phyloP scores from a whole-genome alignment of 2,113 vertebrate genomes.

The Perca flavescens region DNA sequence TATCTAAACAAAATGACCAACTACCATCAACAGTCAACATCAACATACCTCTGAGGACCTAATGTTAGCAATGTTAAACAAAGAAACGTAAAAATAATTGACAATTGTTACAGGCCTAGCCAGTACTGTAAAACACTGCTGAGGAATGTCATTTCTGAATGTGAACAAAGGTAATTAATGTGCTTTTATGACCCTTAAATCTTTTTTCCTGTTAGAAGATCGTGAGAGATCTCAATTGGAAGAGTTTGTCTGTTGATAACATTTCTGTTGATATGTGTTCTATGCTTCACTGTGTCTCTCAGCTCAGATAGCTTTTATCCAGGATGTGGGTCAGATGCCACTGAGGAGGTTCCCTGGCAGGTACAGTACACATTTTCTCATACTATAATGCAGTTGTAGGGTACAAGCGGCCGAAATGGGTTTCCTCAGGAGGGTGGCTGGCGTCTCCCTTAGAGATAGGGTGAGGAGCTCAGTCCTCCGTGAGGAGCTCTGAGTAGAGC shows the following conservation, averaged over 20 bases:
- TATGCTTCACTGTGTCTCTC: slow-evolving; percentile 25
- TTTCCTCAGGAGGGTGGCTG: too few species aligned
- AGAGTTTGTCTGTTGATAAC: neutral
- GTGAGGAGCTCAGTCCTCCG: too few species aligned
- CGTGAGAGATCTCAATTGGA: neutral
- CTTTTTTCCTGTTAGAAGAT: neutral
- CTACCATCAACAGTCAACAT: too few species aligned
- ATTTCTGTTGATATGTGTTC: neutral
- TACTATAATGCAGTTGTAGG: neutral
- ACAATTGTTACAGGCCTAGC: too few species aligned
- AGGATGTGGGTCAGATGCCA: slow-evolving; percentile 92
- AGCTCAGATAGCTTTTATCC: slow-evolving; percentile 96
- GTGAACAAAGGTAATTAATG: neutral
- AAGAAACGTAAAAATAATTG: too few species aligned
- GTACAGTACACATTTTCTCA: slow-evolving; percentile 74
- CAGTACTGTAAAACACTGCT: neutral
- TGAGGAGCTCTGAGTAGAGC: too few species aligned
- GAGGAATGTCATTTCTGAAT: neutral
- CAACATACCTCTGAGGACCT: too few species aligned
- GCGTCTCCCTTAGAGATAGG: too few species aligned
- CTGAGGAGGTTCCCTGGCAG: slow-evolving; percentile 87
- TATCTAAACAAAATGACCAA: too few species aligned
- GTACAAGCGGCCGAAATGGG: too few species aligned
- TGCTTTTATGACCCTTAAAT: neutral
- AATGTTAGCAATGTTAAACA: too few species aligned